These are phyloP conservation scores for Euthynnus affinis DNA, from an alignment of 2,797 vertebrate genomes.

Conservation along the genomic window DNA sequence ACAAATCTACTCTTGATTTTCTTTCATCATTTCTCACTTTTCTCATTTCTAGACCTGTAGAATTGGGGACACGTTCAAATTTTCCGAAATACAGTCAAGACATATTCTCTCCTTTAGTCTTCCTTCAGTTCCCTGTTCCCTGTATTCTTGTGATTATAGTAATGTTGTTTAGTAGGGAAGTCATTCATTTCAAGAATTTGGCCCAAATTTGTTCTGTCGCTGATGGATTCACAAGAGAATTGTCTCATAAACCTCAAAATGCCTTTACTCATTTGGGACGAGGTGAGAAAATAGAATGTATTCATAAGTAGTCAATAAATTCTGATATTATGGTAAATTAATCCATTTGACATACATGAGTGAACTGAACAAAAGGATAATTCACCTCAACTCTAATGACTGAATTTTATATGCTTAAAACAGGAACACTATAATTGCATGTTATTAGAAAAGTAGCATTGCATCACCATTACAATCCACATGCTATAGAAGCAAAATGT, in stretches of 20 bases:
- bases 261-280: slow-evolving; percentile 2
- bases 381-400: not conserved
- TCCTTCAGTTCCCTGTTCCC: too few relatives aligned
- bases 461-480: not conserved
- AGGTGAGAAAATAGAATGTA: slow-evolving; percentile 19
- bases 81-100: not conserved
- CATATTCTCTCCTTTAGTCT: not conserved
- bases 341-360: slow-evolving; percentile 23
- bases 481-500: slow-evolving; percentile 1
- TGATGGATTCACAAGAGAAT: slow-evolving; percentile 13
- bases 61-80: not conserved
- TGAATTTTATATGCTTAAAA: slow-evolving; percentile 9
- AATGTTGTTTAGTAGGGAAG: not conserved
- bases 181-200: slow-evolving; percentile 23
- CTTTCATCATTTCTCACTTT: not conserved
- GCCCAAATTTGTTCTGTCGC: not conserved
- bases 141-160: not conserved
- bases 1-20: not conserved
- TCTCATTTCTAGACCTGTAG: not conserved
- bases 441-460: not conserved
- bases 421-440: not conserved
- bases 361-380: not conserved
- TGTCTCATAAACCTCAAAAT: slow-evolving; percentile 46
- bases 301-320: slow-evolving; percentile 31
- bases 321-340: slow-evolving; percentile 2